Evolutionary conservation across 2,113 vertebrate genomes (phyloP).

Genomic region (Petromus typicus): DNA sequence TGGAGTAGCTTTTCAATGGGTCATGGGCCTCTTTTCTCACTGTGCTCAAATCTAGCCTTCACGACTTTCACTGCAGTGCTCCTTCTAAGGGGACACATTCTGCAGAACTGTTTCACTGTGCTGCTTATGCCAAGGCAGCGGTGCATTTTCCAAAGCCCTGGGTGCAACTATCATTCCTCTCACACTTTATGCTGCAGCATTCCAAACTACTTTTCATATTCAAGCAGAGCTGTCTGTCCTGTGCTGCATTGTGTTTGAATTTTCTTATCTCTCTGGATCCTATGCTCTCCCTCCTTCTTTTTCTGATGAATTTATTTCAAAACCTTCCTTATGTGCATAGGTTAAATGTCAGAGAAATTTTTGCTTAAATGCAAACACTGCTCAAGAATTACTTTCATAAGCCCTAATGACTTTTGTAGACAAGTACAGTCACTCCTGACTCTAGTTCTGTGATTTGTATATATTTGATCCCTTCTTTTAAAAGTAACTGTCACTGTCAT

Average conservation of each 20-base stretch:
- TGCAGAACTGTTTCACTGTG: background rate
- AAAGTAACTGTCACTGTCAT: background rate
- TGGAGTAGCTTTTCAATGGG: background rate
- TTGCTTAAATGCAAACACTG: constrained; percentile 4
- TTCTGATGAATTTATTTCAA: background rate
- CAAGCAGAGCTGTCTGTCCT: background rate
- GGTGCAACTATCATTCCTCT: background rate
- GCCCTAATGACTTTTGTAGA: background rate
- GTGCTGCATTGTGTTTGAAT: background rate
- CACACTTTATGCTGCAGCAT: background rate
- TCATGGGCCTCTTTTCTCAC: background rate
- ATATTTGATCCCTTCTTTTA: background rate
- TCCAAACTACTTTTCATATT: background rate
- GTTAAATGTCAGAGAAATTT: background rate
- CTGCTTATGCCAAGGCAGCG: background rate
- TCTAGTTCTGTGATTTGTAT: background rate
- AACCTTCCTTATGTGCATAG: background rate
- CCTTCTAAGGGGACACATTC: background rate
- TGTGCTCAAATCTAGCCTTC: background rate
- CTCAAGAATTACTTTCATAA: background rate
- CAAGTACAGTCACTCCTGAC: background rate
- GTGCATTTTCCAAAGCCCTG: background rate
- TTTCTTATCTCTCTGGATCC: background rate
- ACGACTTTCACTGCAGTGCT: background rate
- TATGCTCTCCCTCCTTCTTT: background rate